A percentile compares a stretch with the other conserved stretches of the same genome.
Conservation (phyloP, 2,113 vertebrate species). For the Amphiprion ocellaris region DNA sequence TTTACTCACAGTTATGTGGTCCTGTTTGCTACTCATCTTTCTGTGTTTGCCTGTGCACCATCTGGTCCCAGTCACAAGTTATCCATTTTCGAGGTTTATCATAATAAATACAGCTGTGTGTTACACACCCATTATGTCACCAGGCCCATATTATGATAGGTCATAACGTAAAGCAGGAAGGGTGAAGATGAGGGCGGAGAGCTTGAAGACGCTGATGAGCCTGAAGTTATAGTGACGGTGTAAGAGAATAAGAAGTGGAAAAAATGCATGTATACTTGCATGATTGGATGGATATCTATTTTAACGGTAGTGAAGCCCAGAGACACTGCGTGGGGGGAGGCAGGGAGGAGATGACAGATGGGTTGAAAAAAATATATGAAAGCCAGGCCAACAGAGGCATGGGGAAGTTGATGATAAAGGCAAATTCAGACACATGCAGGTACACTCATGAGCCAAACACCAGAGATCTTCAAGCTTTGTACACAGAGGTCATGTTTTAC, state of each 20-base stretch:
- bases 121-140: too few relatives aligned
- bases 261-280: constrained; percentile 5
- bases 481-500: constrained; percentile 44
- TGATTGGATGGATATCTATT: constrained; percentile 11
- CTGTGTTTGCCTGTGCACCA: too few relatives aligned
- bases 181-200: background rate
- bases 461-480: constrained; percentile 39
- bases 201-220: background rate
- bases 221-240: background rate
- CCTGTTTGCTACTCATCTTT: too few relatives aligned
- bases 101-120: too few relatives aligned
- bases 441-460: constrained; percentile 33
- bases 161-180: too few relatives aligned
- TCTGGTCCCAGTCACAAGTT: too few relatives aligned
- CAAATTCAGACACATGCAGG: constrained; percentile 18
- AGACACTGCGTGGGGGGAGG: background rate
- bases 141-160: too few relatives aligned
- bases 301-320: background rate
- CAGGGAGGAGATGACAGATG: constrained; percentile 26
- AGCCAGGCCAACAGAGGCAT: constrained; percentile 33
- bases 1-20: too few relatives aligned
- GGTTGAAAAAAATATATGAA: constrained; percentile 30
- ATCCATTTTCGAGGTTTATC: too few relatives aligned
- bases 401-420: constrained; percentile 34
- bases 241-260: background rate